Conservation (phyloP, 2,113 vertebrate species). For the Martes martes region DNA sequence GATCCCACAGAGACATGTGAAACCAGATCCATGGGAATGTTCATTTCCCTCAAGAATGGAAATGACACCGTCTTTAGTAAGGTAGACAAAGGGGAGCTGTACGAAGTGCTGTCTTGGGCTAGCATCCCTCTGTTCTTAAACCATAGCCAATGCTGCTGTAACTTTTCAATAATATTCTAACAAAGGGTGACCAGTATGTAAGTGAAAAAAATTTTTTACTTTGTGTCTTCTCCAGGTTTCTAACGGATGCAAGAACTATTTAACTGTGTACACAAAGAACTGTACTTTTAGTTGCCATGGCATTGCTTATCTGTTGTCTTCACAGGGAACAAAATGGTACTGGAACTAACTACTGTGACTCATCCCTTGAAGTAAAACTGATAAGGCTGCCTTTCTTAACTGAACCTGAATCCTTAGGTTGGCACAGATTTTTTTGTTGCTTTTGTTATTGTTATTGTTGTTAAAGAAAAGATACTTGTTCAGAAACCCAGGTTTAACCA, state of each 20-base stretch:
- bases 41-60: background rate
- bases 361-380: slow-evolving; percentile 2
- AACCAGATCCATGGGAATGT: background rate
- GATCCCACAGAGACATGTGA: background rate
- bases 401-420: background rate
- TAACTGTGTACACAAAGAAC: background rate
- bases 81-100: background rate
- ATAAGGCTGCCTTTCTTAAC: background rate
- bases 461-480: slow-evolving; percentile 14
- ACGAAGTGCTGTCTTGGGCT: background rate
- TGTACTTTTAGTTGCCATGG: slow-evolving; percentile 32
- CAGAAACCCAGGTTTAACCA: background rate
- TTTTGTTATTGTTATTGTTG: background rate
- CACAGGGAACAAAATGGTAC: slow-evolving; percentile 11
- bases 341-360: slow-evolving; percentile 14
- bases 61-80: background rate
- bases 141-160: background rate
- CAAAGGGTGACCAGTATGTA: background rate
- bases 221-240: background rate
- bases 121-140: background rate
- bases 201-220: background rate
- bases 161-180: background rate
- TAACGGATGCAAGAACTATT: background rate
- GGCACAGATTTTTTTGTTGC: background rate
- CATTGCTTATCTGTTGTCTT: background rate